phyloP scores from a whole-genome alignment of 2,888 invertebrate genomes.

The Zelleria hepariella region DNA sequence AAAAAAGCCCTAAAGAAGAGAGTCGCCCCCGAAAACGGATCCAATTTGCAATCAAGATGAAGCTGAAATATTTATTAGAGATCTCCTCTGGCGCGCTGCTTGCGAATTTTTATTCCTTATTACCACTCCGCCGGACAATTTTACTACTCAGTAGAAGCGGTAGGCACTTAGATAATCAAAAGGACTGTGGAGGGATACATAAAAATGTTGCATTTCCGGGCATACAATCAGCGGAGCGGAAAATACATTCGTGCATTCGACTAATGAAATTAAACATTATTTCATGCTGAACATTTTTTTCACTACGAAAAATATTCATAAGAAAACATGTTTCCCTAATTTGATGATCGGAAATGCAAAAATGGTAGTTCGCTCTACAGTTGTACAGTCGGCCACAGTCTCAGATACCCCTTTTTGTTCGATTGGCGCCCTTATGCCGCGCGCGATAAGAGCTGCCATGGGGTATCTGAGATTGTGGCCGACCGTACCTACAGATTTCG shows the following conservation, averaged over 20 bases:
- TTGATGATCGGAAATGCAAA: background rate
- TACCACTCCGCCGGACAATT: background rate
- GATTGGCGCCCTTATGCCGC: no score
- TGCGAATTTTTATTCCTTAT: slow-evolving; percentile 5
- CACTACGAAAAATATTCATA: background rate
- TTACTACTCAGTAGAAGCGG: background rate
- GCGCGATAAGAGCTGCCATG: no score
- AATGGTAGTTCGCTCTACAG: background rate
- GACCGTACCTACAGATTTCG: no score
- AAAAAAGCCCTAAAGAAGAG: background rate
- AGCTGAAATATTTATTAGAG: slow-evolving; percentile 5
- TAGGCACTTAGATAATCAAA: background rate
- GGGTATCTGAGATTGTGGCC: no score
- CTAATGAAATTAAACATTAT: background rate
- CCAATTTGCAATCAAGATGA: slow-evolving; percentile 7
- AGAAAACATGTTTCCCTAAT: background rate
- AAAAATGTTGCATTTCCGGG: background rate
- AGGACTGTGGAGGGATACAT: background rate
- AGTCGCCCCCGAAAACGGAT: slow-evolving; percentile 3
- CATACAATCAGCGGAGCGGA: background rate
- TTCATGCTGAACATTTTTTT: background rate
- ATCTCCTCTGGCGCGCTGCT: background rate
- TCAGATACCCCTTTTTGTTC: no score
- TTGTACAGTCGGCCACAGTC: no score
- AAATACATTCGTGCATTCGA: background rate